These are phyloP conservation scores for Labia minor DNA, from an alignment of 2,888 invertebrate species.

Conservation along the genomic window DNA sequence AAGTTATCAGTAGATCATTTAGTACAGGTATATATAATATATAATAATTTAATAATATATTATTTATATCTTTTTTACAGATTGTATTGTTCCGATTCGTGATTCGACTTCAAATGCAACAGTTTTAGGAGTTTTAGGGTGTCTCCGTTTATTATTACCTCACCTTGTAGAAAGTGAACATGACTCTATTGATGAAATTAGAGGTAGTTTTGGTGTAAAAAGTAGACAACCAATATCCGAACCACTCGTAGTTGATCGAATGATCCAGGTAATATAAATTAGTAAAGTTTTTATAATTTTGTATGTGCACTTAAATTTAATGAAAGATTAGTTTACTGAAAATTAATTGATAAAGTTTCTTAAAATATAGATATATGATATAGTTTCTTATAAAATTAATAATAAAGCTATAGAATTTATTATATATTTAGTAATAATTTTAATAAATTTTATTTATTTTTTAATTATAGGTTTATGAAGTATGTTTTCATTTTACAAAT, in stretches of 20 bases:
- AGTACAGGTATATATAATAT: neutral
- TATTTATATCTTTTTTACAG: slow-evolving; percentile 33
- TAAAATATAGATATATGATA: no score
- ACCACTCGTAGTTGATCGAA: slow-evolving; percentile 33
- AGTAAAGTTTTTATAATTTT: neutral
- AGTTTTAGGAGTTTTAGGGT: slow-evolving; percentile 54
- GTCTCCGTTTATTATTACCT: slow-evolving; percentile 52
- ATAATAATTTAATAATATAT: neutral
- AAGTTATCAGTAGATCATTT: slow-evolving; percentile 24
- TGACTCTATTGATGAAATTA: slow-evolving; percentile 28
- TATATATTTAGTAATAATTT: neutral
- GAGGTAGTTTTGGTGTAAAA: slow-evolving; percentile 34
- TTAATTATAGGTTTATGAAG: slow-evolving; percentile 58
- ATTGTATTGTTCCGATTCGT: slow-evolving; percentile 45
- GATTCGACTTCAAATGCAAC: slow-evolving; percentile 41
- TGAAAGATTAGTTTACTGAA: slow-evolving; percentile 21
- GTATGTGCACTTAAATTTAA: no score
- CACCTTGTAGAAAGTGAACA: slow-evolving; percentile 32
- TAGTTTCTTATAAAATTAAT: no score
- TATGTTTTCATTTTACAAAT: slow-evolving; percentile 57
- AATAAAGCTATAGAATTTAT: no score
- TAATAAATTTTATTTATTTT: slow-evolving; percentile 37
- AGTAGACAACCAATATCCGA: slow-evolving; percentile 31
- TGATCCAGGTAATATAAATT: slow-evolving; percentile 33
- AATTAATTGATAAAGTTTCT: no score